Base-by-base conservation (phyloP, 2,888 invertebrate genomes). In the Tubiluchus corallicola region DNA sequence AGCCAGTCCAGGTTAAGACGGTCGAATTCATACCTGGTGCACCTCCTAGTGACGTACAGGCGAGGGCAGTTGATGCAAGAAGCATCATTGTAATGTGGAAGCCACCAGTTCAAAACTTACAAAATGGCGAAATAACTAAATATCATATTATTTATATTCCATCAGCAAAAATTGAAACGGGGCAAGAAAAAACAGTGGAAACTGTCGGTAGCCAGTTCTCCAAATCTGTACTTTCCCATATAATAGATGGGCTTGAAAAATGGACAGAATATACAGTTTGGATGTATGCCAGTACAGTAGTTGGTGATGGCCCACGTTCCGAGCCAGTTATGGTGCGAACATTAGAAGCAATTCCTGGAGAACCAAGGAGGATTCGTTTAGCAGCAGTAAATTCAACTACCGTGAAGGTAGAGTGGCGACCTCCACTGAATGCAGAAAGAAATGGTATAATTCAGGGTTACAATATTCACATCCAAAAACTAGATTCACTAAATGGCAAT, bases 11-110 rank as follows among this genome's bases (percentile, higher is more conserved):
- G 52, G 85, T 87, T 55, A 76, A 84, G 69, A 96, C 96, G 43
- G 87, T 88, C 68, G 87, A 87, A 77, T 92, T 88, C 73, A n/a
- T 88, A 72, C 94, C 94, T 63, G 85, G 85, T 69, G 88, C 87
- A 61, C 85, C 94, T 59, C 94, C 94, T 61, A 79, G 79, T 74
- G 84, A 88, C 72, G 84, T 94, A 68, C 77, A 76, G 56, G 88
- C 83, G 53, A 74, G 75, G 67, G 79, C 90, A 56, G 75, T 79
- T 65, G 82, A 83, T 66, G 82, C 90, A 53, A 85, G 83, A 50
- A 77, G 83, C 53, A 79, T 96, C 61, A 74, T 79, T 57, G 81
- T 94, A 57, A 74, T 75, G 57, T 96, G 96, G 96, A 74, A 77
- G 57, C 87, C 92, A 56, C 94, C 94, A 54, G 82, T 84, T 43